Evolutionary conservation across 2,888 invertebrate genomes (phyloP).

Genomic region (Gibbula magus): DNA sequence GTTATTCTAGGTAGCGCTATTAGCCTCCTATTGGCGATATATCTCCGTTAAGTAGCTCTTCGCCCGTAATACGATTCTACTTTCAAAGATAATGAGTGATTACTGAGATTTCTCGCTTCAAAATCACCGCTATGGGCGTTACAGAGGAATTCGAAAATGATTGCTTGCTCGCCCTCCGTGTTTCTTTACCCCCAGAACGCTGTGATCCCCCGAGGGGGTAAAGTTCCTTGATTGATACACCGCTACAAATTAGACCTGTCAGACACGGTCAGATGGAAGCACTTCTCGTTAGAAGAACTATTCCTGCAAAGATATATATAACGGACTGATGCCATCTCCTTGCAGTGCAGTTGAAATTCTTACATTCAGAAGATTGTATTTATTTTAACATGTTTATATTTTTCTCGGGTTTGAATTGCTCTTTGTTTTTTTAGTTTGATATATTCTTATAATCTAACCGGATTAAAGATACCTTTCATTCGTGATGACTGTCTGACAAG

Average conservation of each 20-base stretch:
- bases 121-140: constrained; percentile 21
- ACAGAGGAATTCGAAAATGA: constrained; percentile 11
- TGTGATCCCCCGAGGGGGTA: neutral
- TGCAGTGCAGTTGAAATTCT: no score
- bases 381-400: no score
- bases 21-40: constrained; percentile 19
- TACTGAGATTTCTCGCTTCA: constrained; percentile 11
- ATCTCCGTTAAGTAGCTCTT: constrained; percentile 28
- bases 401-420: no score
- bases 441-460: no score
- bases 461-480: no score
- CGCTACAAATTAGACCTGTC: constrained; percentile 7
- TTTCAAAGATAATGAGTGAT: constrained; percentile 23
- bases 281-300: neutral
- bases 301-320: neutral
- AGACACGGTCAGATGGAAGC: constrained; percentile 8
- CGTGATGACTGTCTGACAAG: no score
- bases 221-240: neutral
- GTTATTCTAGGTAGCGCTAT: constrained; percentile 14
- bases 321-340: neutral
- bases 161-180: constrained; percentile 16
- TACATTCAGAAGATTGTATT: no score
- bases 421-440: no score
- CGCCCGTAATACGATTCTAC: constrained; percentile 27
- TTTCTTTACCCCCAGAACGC: neutral